A percentile compares a stretch with the other conserved stretches of the same genome.
phyloP scores from a whole-genome alignment of 2,797 vertebrate species.

The Eulemur mongoz region DNA sequence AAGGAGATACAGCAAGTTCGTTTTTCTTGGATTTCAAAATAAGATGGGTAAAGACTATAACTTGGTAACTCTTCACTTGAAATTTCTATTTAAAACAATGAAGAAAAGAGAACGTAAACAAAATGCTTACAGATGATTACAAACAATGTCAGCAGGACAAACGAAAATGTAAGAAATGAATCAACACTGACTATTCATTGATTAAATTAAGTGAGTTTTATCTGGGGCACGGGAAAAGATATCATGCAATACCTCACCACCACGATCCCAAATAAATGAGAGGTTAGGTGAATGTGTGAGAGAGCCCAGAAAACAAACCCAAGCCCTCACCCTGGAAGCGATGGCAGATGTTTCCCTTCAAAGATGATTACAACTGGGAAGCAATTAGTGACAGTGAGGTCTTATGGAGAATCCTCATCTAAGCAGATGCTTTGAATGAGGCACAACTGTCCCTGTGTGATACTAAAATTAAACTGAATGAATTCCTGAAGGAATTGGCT shows the following conservation, averaged over 20 bases:
- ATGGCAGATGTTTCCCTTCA: slow-evolving; percentile 30
- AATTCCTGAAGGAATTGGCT: slow-evolving; percentile 21
- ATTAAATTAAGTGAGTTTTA: background rate
- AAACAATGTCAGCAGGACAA: background rate
- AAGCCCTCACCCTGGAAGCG: background rate
- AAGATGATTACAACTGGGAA: slow-evolving; percentile 12
- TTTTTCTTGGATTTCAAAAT: slow-evolving; percentile 40
- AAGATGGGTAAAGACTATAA: background rate
- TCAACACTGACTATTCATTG: background rate
- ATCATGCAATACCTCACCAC: background rate
- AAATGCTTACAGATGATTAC: slow-evolving; percentile 11
- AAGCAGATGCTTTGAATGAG: background rate
- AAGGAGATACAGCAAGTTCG: background rate
- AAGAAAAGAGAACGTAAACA: background rate
- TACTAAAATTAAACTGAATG: background rate
- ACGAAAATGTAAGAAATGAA: background rate
- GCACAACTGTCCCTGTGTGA: background rate
- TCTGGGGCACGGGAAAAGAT: background rate
- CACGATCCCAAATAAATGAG: background rate
- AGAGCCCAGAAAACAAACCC: background rate
- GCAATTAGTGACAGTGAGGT: background rate
- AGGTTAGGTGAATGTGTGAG: background rate
- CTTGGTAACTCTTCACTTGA: background rate
- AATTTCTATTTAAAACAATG: slow-evolving; percentile 28
- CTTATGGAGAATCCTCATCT: background rate